A percentile compares a stretch with the other conserved stretches of the same genome.
phyloP scores from a whole-genome alignment of 2,113 vertebrate genomes.

The Amphiprion ocellaris region DNA sequence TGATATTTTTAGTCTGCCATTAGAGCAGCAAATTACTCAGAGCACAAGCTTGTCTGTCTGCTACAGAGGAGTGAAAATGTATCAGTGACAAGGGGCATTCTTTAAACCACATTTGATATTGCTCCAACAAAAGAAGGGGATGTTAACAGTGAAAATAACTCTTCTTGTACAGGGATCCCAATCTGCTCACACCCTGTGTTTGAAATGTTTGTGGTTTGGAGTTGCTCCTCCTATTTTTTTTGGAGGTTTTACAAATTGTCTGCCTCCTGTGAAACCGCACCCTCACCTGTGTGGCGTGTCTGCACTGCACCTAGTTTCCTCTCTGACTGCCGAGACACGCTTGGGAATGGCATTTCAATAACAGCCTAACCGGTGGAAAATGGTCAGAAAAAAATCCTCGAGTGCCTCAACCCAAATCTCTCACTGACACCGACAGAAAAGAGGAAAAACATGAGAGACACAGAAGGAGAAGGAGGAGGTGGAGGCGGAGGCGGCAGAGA shows the following conservation, averaged over 20 bases:
- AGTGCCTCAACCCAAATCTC: not conserved
- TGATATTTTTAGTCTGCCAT: conserved; percentile 41
- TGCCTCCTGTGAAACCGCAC: conserved; percentile 44
- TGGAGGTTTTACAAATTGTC: not conserved
- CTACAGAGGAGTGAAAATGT: not conserved
- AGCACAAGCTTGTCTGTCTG: not conserved
- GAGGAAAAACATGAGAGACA: conserved; percentile 54
- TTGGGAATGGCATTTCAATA: not conserved
- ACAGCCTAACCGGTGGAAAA: not conserved
- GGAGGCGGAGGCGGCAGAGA: conserved; percentile 16
- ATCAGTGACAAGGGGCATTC: not conserved
- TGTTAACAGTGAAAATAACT: not conserved
- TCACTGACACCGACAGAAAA: not conserved
- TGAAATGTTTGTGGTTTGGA: not conserved
- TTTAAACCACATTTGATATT: not conserved
- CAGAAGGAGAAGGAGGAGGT: conserved; percentile 35
- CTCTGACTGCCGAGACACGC: too few species aligned
- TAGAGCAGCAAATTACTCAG: conserved; percentile 1
- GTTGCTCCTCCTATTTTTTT: conserved; percentile 50
- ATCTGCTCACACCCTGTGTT: not conserved
- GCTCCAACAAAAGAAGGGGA: not conserved
- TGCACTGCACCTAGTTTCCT: not conserved
- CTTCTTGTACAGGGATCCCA: not conserved
- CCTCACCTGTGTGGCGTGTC: conserved; percentile 62
- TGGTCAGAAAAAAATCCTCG: conserved; percentile 11